Base-by-base conservation (phyloP, 1,140 invertebrate genomes). In the Drosophila mayri region DNA sequence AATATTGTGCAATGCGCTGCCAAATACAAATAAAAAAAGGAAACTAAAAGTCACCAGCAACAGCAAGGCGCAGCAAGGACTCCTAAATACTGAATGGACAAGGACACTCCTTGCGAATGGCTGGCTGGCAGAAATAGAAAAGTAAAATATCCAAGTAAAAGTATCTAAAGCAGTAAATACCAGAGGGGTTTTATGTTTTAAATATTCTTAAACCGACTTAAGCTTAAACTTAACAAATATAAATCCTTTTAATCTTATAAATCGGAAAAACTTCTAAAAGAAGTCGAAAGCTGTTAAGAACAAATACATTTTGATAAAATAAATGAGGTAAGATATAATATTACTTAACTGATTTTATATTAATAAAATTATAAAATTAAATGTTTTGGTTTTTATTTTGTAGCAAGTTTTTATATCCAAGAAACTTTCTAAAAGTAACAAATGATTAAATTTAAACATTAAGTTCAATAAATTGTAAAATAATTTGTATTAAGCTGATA, bases 1-100 rank as follows among this genome's bases (percentile, higher is more conserved):
- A 83, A 88, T 80, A 73, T 83, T 87, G 76, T 87, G 83, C 83
- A 79, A 73, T 87, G 83, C 77, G 77, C 77, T 87, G 84, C 84
- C 84, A 87, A 87, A 87, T 87, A 77, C 67, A 67, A 68, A 52
- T 52, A 77, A 43, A 68, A 67, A 67, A 54, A 54, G 11, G 4
- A 54, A 54, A 37, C 20, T 59, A 47, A 61, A 76, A 76, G 63
- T 72, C 32, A 41, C 37, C 38, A 61, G 38, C 35, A 41, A 60
- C 12, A 32, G 16, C 18, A 35, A 22, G 37, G 14, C 25, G n/a
- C n/a, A 41, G 52, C 7, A 52, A 63, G 76, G 65, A 70, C 55
- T 22, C 12, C n/a, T 20, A 14, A 35, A 63, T 72, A 72, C 57
- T 60, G 50, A 54, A 54, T 54, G 50, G 32, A 37, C 50, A 54